These are phyloP conservation scores for Drosophila maculinotata DNA, from an alignment of 2,888 invertebrate genomes.

Conservation along the genomic window DNA sequence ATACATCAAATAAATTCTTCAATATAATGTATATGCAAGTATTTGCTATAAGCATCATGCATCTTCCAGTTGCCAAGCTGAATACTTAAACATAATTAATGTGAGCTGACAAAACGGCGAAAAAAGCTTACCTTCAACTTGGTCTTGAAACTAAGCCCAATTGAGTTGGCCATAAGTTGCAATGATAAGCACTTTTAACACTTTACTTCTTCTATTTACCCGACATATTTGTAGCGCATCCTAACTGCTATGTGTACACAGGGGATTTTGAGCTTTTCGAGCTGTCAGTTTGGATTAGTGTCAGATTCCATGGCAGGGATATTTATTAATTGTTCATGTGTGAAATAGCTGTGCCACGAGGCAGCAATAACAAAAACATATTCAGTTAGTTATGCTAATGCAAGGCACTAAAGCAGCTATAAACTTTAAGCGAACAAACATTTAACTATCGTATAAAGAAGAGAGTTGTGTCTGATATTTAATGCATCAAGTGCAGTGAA, in stretches of 20 bases:
- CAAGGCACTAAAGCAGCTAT: constrained; percentile 1
- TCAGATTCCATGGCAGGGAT: constrained; percentile 10
- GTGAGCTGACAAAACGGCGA: constrained; percentile 19
- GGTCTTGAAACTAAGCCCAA: constrained; percentile 9
- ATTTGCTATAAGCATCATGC: too few relatives aligned
- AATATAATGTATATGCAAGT: too few relatives aligned
- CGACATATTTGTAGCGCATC: constrained; percentile 17
- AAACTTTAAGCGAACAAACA: constrained; percentile 1
- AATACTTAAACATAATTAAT: constrained; percentile 42
- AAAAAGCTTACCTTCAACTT: constrained; percentile 5
- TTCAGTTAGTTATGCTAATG: constrained; percentile 13
- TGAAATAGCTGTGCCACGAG: constrained; percentile 9
- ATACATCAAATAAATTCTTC: too few relatives aligned
- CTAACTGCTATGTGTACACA: constrained; percentile 26
- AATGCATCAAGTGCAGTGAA: constrained; percentile 10
- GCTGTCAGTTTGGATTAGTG: constrained; percentile 39
- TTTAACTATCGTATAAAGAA: constrained; percentile 3
- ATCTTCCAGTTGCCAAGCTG: constrained; percentile 42
- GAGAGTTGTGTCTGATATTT: neutral
- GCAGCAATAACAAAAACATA: constrained; percentile 2
- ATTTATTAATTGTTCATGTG: constrained; percentile 48
- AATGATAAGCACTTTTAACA: constrained; percentile 22
- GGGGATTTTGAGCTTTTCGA: constrained; percentile 25
- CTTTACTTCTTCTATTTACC: constrained; percentile 10
- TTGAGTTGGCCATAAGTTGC: constrained; percentile 10